A percentile compares a stretch with the other conserved stretches of the same genome.
Conservation (phyloP, 2,113 vertebrate species). For the Petrocephalus microphthalmus region DNA sequence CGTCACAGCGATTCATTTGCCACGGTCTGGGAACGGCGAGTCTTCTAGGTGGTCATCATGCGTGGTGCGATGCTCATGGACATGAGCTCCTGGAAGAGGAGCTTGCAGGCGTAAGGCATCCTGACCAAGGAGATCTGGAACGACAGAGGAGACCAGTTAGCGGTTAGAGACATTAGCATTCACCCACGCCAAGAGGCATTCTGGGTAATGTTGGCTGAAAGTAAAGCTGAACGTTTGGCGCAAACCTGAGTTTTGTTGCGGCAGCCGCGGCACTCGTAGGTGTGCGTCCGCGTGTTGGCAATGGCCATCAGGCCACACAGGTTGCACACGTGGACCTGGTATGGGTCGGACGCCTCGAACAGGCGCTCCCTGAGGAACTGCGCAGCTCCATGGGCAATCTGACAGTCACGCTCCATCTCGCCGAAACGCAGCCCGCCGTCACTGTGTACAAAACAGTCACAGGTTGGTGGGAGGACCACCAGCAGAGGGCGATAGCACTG, state of each 20-base stretch:
- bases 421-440: constrained; percentile 95
- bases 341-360: constrained; percentile 94
- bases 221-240: background rate
- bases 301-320: constrained; percentile 97
- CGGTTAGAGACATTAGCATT: background rate
- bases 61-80: constrained; percentile 99
- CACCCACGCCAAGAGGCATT: background rate
- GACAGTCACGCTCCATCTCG: constrained; percentile 98
- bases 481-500: background rate
- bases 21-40: background rate
- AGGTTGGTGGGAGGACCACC: background rate
- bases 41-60: constrained; percentile 75
- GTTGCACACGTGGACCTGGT: constrained; percentile 96
- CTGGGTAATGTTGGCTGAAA: background rate
- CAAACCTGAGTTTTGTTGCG: constrained; percentile 94
- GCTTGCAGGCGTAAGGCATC: constrained; percentile 96
- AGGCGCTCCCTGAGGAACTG: constrained; percentile 90
- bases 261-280: constrained; percentile 91
- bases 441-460: constrained; percentile 46
- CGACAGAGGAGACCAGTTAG: background rate
- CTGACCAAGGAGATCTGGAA: constrained; percentile 88
- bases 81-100: constrained; percentile 96
- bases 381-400: constrained; percentile 94
- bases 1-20: background rate
- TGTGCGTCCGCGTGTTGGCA: constrained; percentile 93